Evolutionary conservation across 1,140 invertebrate genomes (phyloP), one percentile per base, ranked within the genome.

Genomic region (Calliphora vicina): DNA sequence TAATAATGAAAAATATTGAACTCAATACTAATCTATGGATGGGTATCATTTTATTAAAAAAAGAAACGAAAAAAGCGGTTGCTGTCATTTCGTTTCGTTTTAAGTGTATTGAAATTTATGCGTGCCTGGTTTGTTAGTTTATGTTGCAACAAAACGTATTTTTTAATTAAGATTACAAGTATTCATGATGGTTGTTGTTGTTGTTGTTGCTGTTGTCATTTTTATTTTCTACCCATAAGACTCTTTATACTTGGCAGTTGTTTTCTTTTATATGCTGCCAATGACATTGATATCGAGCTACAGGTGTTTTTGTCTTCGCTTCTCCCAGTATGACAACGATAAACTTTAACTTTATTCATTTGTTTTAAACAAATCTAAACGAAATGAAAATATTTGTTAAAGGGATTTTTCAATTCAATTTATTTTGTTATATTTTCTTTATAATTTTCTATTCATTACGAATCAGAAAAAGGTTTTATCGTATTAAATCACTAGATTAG

Each of bases 121-220:
- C 74, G 20, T 78, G 74, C 74, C n/a, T 43, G 35, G 17, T 78
- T 43, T 78, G 74, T 78, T 45, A 20, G 74, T 43, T 78, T 78
- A 78, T 78, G 35, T 78, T 78, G 74, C 74, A 78, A 23, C 74
- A 78, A 78, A 78, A 78, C 17, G 74, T 78, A 78, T 78, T 78
- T 78, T 78, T 78, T 78, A 78, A 78, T 78, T 78, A 78, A 78
- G 74, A 78, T 78, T 43, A 78, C 74, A 78, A 78, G 25, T 35
- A 78, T 76, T 76, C 73, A 76, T 76, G 73, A 23, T 76, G 73
- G 35, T 80, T 61, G 45, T 50, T 50, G n/a, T 50, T 80, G 13
- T 80, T 57, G 20, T 50, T 80, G n/a, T 80, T 61, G 45, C 67
- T 2, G 15, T 26, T 81, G 23, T 25, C 17, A 29, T 42, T 42